These are phyloP conservation scores for Leptinotarsa peninsularis DNA, from an alignment of 2,888 invertebrate genomes.

Conservation along the genomic window DNA sequence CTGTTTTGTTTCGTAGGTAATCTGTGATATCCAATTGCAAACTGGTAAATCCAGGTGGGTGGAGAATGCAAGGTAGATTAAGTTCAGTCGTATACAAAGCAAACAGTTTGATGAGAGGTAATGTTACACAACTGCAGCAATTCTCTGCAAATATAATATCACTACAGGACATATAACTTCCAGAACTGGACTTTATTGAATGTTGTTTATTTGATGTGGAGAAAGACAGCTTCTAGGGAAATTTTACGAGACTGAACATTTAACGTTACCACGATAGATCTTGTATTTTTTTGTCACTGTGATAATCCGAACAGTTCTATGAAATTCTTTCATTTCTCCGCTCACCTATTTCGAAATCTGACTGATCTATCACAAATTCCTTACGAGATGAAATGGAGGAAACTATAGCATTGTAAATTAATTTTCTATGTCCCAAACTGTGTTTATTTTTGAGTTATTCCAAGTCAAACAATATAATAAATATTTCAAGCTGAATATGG, in stretches of 20 bases:
- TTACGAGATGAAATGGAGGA: constrained; percentile 43
- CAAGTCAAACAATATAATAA: neutral
- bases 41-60: neutral
- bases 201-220: too few relatives aligned
- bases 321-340: neutral
- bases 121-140: too few relatives aligned
- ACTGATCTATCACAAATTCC: constrained; percentile 43
- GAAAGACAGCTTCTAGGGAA: too few relatives aligned
- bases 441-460: neutral
- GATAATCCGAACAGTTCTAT: neutral
- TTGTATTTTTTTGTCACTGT: neutral
- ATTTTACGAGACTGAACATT: neutral
- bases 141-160: too few relatives aligned
- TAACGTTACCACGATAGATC: neutral
- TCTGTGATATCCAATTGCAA: constrained; percentile 45
- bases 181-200: too few relatives aligned
- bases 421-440: neutral
- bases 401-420: constrained; percentile 6
- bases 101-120: neutral
- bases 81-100: neutral
- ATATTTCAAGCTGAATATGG: neutral
- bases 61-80: neutral
- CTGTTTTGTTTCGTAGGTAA: constrained; percentile 48
- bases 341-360: constrained; percentile 1
- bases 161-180: too few relatives aligned